A percentile compares a stretch with the other conserved stretches of the same genome.
Conservation (phyloP, 2,113 vertebrate genomes). For the Anguilla japonica region DNA sequence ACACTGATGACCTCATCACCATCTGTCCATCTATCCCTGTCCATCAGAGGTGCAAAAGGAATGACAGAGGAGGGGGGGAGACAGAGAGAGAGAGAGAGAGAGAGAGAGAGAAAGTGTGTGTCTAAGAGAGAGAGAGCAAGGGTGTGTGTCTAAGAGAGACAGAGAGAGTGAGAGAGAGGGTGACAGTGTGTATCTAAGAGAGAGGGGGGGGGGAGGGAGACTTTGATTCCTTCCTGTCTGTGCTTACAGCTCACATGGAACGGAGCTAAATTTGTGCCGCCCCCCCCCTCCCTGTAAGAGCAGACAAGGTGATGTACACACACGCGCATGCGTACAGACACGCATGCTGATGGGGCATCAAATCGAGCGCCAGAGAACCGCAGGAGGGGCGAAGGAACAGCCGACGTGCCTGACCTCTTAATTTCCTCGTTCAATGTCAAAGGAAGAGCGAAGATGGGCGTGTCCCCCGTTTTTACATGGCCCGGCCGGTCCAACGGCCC, state of each 20-base stretch:
- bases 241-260: neutral
- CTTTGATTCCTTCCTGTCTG: neutral
- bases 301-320: neutral
- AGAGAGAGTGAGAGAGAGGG: neutral
- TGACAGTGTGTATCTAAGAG: too few relatives aligned
- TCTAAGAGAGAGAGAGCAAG: neutral
- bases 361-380: neutral
- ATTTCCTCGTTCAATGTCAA: too few relatives aligned
- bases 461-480: too few relatives aligned
- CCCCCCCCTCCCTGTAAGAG: neutral
- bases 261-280: neutral
- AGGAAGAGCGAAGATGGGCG: neutral
- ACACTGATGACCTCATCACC: too few relatives aligned
- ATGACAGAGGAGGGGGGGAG: neutral
- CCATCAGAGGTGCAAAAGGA: neutral
- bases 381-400: neutral
- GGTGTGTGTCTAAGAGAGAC: too few relatives aligned
- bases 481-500: too few relatives aligned
- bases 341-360: too few relatives aligned
- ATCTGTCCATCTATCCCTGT: too few relatives aligned
- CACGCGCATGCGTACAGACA: neutral
- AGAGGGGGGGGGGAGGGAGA: constrained; percentile 1
- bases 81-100: constrained; percentile 1
- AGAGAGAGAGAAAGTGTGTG: constrained; percentile 5
- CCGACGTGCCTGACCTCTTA: too few relatives aligned